These are phyloP conservation scores for Mythimna loreyi DNA, from an alignment of 2,888 invertebrate genomes.

Conservation along the genomic window DNA sequence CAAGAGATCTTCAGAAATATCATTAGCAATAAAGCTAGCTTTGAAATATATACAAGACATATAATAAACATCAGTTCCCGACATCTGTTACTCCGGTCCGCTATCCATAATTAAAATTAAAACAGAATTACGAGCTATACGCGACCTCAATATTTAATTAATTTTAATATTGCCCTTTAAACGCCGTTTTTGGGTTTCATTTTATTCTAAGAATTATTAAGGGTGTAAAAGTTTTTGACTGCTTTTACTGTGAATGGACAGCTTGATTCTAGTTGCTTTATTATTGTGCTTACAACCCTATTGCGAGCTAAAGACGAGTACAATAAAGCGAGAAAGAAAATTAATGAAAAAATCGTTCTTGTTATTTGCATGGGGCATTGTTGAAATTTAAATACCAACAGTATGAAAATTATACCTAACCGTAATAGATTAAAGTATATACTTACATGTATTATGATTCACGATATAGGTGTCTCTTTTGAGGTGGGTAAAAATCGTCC, in stretches of 20 bases:
- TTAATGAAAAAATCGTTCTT: too few relatives aligned
- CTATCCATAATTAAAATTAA: conserved; percentile 84
- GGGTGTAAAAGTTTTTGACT: conserved; percentile 40
- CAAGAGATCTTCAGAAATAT: conserved; percentile 57
- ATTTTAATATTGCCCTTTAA: conserved; percentile 70
- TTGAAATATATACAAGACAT: conserved; percentile 64
- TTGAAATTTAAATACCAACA: too few relatives aligned
- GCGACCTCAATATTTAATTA: conserved; percentile 80
- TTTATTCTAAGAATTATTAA: conserved; percentile 56
- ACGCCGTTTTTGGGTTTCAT: conserved; percentile 62
- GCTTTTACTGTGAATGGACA: not conserved
- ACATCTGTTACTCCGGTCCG: conserved; percentile 80
- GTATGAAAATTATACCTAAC: too few relatives aligned
- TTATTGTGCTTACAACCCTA: not conserved
- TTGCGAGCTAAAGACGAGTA: too few relatives aligned
- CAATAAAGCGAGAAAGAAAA: too few relatives aligned
- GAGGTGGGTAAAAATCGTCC: too few relatives aligned
- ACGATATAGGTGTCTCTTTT: too few relatives aligned
- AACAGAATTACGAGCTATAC: conserved; percentile 81
- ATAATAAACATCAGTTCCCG: conserved; percentile 75
- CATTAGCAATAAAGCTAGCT: conserved; percentile 56
- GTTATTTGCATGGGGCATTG: too few relatives aligned
- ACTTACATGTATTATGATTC: too few relatives aligned
- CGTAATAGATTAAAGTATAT: too few relatives aligned
- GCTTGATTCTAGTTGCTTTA: conserved; percentile 2